These are phyloP conservation scores for Philonicus albiceps DNA, from an alignment of 2,888 invertebrate genomes.

Conservation along the genomic window DNA sequence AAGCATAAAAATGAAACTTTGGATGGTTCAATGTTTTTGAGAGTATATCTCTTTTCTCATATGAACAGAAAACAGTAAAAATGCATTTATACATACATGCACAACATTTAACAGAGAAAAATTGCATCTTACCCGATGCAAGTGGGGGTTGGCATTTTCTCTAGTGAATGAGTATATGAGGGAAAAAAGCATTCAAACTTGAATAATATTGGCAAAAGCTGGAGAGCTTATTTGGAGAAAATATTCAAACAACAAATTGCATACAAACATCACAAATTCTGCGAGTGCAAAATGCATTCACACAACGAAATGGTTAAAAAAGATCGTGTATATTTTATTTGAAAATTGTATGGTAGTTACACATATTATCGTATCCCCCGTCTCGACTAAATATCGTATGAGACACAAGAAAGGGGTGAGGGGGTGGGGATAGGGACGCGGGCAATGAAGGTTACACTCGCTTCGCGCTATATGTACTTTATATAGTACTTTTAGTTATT, in stretches of 20 bases:
- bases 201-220: conserved; percentile 39
- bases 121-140: conserved; percentile 28
- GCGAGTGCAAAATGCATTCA: too few relatives aligned
- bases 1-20: too few relatives aligned
- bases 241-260: not conserved
- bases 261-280: too few relatives aligned
- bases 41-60: not conserved
- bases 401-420: conserved; percentile 51
- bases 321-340: not conserved
- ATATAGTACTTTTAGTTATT: conserved; percentile 57
- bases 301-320: not conserved
- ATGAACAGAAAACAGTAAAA: not conserved
- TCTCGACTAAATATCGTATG: not conserved
- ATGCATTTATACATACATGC: not conserved
- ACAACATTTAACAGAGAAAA: not conserved
- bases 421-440: conserved; percentile 52
- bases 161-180: conserved; percentile 43
- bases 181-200: conserved; percentile 41
- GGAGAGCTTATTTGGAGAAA: conserved; percentile 42
- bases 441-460: conserved; percentile 55
- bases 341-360: not conserved
- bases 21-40: not conserved
- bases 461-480: conserved; percentile 55
- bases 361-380: not conserved
- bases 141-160: conserved; percentile 41